Conservation (phyloP, 2,888 invertebrate genomes). For the Caenorhabditis uteleia region DNA sequence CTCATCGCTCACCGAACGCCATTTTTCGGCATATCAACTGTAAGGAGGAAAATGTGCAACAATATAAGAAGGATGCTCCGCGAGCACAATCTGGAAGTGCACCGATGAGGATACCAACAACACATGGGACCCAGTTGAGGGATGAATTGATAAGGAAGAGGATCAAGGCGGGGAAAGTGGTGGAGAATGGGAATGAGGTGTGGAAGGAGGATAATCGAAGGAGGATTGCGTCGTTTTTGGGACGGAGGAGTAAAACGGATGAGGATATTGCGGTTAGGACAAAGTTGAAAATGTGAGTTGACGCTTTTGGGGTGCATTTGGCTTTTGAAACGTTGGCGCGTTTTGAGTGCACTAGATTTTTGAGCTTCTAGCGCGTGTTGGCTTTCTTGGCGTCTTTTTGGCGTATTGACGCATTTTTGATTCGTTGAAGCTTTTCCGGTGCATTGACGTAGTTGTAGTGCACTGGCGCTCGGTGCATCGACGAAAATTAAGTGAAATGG, state of each 20-base stretch:
- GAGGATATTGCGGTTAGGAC: slow-evolving; percentile 37
- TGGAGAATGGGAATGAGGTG: slow-evolving; percentile 1
- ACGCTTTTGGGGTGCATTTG: background rate
- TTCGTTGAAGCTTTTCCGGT: too few relatives aligned
- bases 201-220: slow-evolving; percentile 34
- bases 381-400: too few relatives aligned
- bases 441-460: too few relatives aligned
- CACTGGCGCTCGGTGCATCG: too few relatives aligned
- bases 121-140: slow-evolving; percentile 22
- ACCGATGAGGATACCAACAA: slow-evolving; percentile 7
- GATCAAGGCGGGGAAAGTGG: background rate
- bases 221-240: slow-evolving; percentile 24
- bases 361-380: too few relatives aligned
- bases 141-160: slow-evolving; percentile 16
- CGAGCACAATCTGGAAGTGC: background rate
- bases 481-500: too few relatives aligned
- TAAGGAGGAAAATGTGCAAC: slow-evolving; percentile 11
- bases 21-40: slow-evolving; percentile 19
- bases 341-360: too few relatives aligned
- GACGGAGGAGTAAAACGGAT: slow-evolving; percentile 28
- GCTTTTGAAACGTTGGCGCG: background rate
- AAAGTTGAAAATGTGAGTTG: slow-evolving; percentile 15
- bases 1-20: slow-evolving; percentile 12
- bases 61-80: slow-evolving; percentile 4
- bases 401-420: too few relatives aligned